Base-by-base conservation (phyloP, 2,113 vertebrate species). In the Himantopus leucocephalus region DNA sequence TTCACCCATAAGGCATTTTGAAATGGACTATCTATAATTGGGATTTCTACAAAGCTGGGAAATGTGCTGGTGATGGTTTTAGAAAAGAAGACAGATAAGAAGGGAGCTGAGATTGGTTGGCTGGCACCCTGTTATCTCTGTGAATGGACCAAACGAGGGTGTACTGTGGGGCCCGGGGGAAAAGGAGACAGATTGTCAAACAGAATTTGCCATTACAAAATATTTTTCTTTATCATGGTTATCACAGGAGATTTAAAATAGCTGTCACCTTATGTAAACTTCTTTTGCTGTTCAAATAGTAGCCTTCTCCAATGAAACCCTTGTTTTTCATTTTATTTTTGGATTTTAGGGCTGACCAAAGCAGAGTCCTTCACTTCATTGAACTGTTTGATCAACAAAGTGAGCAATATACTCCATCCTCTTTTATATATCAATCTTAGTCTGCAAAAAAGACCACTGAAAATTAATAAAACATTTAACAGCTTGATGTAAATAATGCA, bases 21-120 rank as follows among this genome's bases (percentile, higher is more conserved):
- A 95, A 92, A 91, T 34, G 48, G 73, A 58, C 58, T 92, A 87
- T 94, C 91, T 95, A 85, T 94, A 95, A 95, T 9, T 88, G 73
- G 32, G 41, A 91, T 88, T 95, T 94, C 66, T 78, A 62, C 70
- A 85, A 71, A 85, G 64, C 53, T 95, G 48, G 63, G 34, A 91
- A 94, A 89, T 79, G 32, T 70, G 48, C 20, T 75, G 66, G 60
- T 45, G 73, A 75, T 37, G 47, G 39, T 76, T 90, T 92, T 77
- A 67, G 85, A 85, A 94, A 94, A 88, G 37, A 62, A 32, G 41
- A 45, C 17, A 85, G 81, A 88, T 93, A 93, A 93, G 59, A 84
- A 92, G 8, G 27, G 30, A 67, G 29, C 18, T 78, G 73, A 86
- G 81, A 91, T 58, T 75, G 19, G 74, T 85, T 89, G 77, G 34